Evolutionary conservation across 2,888 invertebrate species (phyloP), one percentile per base, ranked within the genome.

Genomic region (Acanthosoma haemorrhoidale): DNA sequence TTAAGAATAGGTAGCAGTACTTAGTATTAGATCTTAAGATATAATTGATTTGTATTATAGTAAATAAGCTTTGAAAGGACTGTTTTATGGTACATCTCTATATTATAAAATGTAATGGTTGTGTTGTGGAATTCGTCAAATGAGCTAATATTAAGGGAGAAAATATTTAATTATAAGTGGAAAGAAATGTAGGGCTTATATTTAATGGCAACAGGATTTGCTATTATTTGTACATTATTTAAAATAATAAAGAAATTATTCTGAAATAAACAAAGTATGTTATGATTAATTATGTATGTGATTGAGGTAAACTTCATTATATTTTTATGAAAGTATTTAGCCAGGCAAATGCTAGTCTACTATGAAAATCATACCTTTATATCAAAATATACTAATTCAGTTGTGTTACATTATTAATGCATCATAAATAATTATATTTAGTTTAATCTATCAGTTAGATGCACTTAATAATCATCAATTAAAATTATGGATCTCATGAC

Each of bases 1-100:
- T 61, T 61, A 61, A 61, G n/a, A 18, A 36, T 51, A 25, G 25
- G 51, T 51, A 51, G 51, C 21, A 25, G 51, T 51, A 51, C 51
- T 51, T 51, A 51, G 25, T 51, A 25, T 21, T 51, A 51, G 51
- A n/a, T 25, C 51, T 51, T 51, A 51, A 51, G 51, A 51, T n/a
- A n/a, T 51, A 51, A n/a, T n/a, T n/a, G n/a, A n/a, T 51, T 51
- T 25, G 51, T 51, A 51, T n/a, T 3, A 51, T 51, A 51, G 51
- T 2, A 51, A 25, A 2, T 51, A 51, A 51, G 51, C 51, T 51
- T 32, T 51, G 51, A 51, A 51, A 51, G 51, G 25, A 51, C 51
- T 51, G 25, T 51, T 25, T 51, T 25, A 25, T 4, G 25, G 51
- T 51, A 25, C 25, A 25, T 25, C 21, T n/a, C 13, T 25, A 25